Evolutionary conservation across 2,113 vertebrate species (phyloP).

Genomic region (Platanista minor): DNA sequence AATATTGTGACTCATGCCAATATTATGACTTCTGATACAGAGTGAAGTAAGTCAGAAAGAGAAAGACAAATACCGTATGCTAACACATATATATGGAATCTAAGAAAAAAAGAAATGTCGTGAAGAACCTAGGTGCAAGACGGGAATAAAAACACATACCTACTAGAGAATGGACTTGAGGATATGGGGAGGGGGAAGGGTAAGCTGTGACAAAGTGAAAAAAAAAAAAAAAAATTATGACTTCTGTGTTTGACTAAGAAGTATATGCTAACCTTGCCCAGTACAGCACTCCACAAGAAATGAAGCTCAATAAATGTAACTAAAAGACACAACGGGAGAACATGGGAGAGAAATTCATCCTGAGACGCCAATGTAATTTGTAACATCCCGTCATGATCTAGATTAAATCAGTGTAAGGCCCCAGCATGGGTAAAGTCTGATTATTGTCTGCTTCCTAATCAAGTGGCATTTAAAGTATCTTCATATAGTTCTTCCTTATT

Average conservation of each 20-base stretch:
- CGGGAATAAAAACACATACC: too few species aligned
- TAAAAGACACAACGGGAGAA: neutral
- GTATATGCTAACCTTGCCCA: neutral
- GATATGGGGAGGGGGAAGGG: too few species aligned
- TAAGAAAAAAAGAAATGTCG: too few species aligned
- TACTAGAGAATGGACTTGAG: too few species aligned
- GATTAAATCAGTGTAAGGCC: constrained; percentile 18
- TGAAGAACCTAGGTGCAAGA: too few species aligned
- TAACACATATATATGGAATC: too few species aligned
- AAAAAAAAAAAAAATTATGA: too few species aligned
- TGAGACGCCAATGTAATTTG: neutral
- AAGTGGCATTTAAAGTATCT: neutral
- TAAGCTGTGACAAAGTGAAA: too few species aligned
- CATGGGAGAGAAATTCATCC: neutral
- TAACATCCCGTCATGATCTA: neutral
- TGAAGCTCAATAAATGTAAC: neutral
- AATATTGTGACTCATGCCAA: neutral
- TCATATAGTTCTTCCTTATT: neutral
- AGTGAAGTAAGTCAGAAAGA: too few species aligned
- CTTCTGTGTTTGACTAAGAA: neutral
- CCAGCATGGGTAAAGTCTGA: neutral
- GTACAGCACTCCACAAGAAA: neutral
- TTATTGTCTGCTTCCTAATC: neutral
- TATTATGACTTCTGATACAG: neutral
- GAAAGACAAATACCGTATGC: too few species aligned